Base-by-base conservation (phyloP, 2,888 invertebrate species). In the Physocephala rufipes region DNA sequence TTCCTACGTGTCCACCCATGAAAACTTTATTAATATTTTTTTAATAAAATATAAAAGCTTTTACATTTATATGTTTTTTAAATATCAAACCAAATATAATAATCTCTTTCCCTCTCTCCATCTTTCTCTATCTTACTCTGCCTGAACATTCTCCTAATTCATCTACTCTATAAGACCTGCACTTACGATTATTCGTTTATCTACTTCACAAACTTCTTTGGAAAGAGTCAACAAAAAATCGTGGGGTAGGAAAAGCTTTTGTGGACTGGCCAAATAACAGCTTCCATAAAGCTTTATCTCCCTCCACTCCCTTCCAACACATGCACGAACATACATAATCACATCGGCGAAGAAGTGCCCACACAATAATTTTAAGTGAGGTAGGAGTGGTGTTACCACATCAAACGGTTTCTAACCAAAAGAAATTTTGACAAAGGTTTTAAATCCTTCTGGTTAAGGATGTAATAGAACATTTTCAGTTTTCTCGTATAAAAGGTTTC, bases 161-260 rank as follows among this genome's bases (percentile, higher is more conserved):
- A n/a, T n/a, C n/a, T n/a, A n/a, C 61, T 68, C 62, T 68, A 68
- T 62, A 61, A 68, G 53, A 24, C 36, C 9, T 2, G 19, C 51
- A 61, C 49, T 19, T 15, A 5, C 9, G 67, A 24, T 19, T 53
- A 19, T 1, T 36, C 36, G 13, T 64, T 47, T 49, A 64, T n/a
- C 64, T 64, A 53, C 49, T 28, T 21, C n/a, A 28, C 19, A n/a
- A 7, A n/a, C 13, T 55, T 21, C 24, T 21, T 55, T n/a, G 13
- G 36, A 45, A 47, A 47, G n/a, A 43, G 24, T 51, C 15, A 15
- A 12, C 51, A 36, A 26, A 53, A 71, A 45, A 59, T 51, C 66
- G 66, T 71, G 71, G 71, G 71, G 66, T 71, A 71, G 71, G 71
- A 66, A 71, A 71, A 70, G 49, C 58, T 70, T 21, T 30, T 61